Evolutionary conservation across 2,797 vertebrate genomes (phyloP).

Genomic region (Sarcoramphus papa): DNA sequence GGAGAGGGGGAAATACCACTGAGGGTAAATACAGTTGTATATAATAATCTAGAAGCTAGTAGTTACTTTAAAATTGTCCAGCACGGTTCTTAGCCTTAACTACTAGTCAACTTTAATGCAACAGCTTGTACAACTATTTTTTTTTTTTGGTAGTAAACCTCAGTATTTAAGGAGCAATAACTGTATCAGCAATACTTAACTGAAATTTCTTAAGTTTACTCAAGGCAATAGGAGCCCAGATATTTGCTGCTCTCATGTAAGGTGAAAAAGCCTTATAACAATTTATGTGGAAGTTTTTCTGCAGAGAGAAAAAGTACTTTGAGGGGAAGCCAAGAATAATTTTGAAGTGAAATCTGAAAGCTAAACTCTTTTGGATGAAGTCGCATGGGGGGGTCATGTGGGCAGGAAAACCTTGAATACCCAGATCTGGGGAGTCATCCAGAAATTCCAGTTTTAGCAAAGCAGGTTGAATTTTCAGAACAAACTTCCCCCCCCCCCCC

Average conservation of each 20-base stretch:
- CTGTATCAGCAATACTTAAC: neutral
- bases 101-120: neutral
- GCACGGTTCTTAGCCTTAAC: neutral
- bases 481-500: neutral
- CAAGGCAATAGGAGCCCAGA: neutral
- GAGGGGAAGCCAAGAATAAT: neutral
- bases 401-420: neutral
- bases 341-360: neutral
- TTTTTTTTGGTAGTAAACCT: neutral
- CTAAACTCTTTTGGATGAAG: neutral
- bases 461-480: neutral
- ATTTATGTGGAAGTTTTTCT: neutral
- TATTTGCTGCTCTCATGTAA: neutral
- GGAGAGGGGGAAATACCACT: neutral
- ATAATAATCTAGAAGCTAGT: neutral
- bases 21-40: neutral
- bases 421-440: neutral
- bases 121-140: neutral
- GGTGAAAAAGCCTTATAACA: neutral
- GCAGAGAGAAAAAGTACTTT: neutral
- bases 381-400: fast-evolving
- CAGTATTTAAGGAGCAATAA: neutral
- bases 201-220: neutral
- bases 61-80: neutral
- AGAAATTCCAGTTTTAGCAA: slow-evolving; percentile 29